Evolutionary conservation across 1,140 invertebrate species (phyloP), one percentile per base, ranked within the genome.

Genomic region (Tyrophagus putrescentiae): DNA sequence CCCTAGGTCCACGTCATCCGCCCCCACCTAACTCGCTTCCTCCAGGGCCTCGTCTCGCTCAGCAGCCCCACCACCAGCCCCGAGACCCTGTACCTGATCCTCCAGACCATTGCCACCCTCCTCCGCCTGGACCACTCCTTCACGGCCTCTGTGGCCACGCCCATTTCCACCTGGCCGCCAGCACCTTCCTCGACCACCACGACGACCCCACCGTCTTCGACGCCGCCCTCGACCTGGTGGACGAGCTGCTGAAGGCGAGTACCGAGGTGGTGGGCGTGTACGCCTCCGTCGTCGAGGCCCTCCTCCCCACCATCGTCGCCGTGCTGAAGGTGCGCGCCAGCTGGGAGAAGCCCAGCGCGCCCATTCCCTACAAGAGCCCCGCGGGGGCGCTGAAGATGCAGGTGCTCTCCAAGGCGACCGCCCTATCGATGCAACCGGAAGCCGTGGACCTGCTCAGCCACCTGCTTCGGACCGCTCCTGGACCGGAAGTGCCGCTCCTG

Each of bases 281-380:
- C 78, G 80, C 48, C 76, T 81, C 66, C 25, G n/a, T 33, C 4
- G 11, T 33, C 7, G 21, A 31, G 13, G 32, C 39, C 52, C 73
- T 87, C 21, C 71, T 84, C 34, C 84, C 84, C 13, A 84, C 82
- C 0, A 72, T 87, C 27, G 77, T 82, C 21, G 80, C 77, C 42
- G 81, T 84, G 68, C 73, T 84, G 64, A 74, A 76, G 7, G 13
- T 34, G n/a, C n/a, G n/a, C n/a, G n/a, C n/a, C n/a, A n/a, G n/a
- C n/a, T n/a, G n/a, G n/a, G n/a, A n/a, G 36, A 39, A n/a, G n/a
- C n/a, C n/a, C n/a, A n/a, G n/a, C n/a, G n/a, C n/a, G n/a, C n/a
- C n/a, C n/a, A n/a, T 3, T 11, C 13, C 11, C 25, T 16, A 3
- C 13, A 54, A 27, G 28, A n/a, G 25, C 25, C 1, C 7, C 25